A percentile compares a stretch with the other conserved stretches of the same genome.
These are phyloP conservation scores for Oryzias celebensis DNA, from an alignment of 2,113 vertebrate species.

Conservation along the genomic window DNA sequence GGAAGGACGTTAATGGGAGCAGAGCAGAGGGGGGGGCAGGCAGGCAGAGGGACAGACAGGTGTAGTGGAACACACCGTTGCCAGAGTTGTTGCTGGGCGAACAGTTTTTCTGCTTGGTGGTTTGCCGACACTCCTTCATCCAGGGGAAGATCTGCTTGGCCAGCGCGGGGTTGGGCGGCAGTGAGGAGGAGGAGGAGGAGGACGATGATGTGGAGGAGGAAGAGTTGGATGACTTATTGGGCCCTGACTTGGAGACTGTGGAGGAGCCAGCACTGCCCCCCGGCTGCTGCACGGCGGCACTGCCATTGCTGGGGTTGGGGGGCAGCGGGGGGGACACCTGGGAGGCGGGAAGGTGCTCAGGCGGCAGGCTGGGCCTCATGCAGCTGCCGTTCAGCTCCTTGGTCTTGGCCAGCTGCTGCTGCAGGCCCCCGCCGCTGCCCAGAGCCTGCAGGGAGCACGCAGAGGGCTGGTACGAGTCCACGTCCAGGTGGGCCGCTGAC, in stretches of 20 bases:
- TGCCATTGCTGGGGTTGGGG: conserved; percentile 76
- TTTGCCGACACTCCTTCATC: conserved; percentile 98
- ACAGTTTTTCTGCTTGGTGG: conserved; percentile 95
- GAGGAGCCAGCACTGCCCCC: conserved; percentile 61
- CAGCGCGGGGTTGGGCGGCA: conserved; percentile 83
- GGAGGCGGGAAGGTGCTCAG: conserved; percentile 85
- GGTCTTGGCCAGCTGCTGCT: conserved; percentile 82
- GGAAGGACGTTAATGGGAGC: background rate
- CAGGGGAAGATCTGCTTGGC: conserved; percentile 98
- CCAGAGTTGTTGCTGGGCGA: conserved; percentile 89
- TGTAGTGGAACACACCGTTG: conserved; percentile 75
- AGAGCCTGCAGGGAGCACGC: conserved; percentile 94
- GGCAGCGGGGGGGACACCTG: conserved; percentile 87
- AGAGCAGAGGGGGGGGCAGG: conserved; percentile 6
- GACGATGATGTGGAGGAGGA: conserved; percentile 64
- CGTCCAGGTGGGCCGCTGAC: conserved; percentile 83
- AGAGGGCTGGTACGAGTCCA: conserved; percentile 89
- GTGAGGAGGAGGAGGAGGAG: conserved; percentile 67
- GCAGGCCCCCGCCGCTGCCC: conserved; percentile 70
- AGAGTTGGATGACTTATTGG: conserved; percentile 76
- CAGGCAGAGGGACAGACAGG: conserved; percentile 30
- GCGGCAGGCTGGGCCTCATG: conserved; percentile 85
- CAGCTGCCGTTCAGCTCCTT: conserved; percentile 97
- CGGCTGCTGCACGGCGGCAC: conserved; percentile 71
- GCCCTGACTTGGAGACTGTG: conserved; percentile 61